Percentiles rank a stretch among this genome's conserved stretches.
Conservation (phyloP, 2,797 vertebrate genomes). For the Rhinatrema bivittatum region DNA sequence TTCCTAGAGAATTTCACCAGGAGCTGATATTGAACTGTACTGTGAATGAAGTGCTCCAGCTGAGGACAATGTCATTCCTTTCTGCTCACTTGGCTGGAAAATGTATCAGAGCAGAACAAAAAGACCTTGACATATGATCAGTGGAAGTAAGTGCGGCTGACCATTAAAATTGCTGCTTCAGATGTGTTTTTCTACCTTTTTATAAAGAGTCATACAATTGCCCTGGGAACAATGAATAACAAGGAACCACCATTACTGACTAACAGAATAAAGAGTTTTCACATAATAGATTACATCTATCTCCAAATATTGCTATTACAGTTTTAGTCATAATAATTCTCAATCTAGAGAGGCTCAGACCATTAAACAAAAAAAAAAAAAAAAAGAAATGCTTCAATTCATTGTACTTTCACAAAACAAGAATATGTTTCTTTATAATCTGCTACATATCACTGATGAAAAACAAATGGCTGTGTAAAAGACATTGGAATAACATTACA, state of each 20-base stretch:
- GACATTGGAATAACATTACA: too few species aligned
- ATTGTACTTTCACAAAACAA: too few species aligned
- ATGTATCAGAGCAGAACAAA: conserved; percentile 2
- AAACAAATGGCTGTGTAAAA: too few species aligned
- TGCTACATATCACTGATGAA: too few species aligned
- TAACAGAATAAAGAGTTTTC: neutral
- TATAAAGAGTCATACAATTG: conserved; percentile 8
- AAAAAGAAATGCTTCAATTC: too few species aligned
- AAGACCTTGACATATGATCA: conserved; percentile 3
- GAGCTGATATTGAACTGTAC: neutral
- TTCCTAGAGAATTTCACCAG: neutral
- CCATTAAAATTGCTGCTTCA: neutral
- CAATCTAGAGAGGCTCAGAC: too few species aligned
- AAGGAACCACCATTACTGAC: neutral
- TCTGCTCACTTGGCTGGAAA: conserved; percentile 2
- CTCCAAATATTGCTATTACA: neutral
- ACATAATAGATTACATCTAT: neutral
- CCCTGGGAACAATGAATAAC: conserved; percentile 1
- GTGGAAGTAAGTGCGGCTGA: conserved; percentile 2
- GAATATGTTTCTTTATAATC: too few species aligned
- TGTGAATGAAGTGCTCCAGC: neutral
- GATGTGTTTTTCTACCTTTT: conserved; percentile 5
- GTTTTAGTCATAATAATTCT: too few species aligned
- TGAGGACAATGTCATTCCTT: neutral
- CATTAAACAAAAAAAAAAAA: too few species aligned